Conservation (phyloP, 2,797 vertebrate genomes). For the Macropus fuliginosus region DNA sequence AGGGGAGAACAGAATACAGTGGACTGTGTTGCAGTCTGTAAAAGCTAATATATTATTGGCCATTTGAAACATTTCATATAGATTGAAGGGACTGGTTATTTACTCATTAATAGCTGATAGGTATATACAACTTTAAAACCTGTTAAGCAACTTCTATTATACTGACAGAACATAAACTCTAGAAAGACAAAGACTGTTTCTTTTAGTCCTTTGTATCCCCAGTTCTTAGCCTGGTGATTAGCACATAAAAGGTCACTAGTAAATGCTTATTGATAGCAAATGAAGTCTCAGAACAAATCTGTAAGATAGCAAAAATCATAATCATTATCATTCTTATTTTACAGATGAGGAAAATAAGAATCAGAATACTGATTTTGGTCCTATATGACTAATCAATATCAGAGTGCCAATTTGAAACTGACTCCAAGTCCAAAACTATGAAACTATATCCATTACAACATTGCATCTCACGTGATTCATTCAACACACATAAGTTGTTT, state of each 20-base stretch:
- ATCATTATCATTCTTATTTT: background rate
- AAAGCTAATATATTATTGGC: background rate
- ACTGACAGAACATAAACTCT: background rate
- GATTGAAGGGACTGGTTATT: conserved; percentile 35
- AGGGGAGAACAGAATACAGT: background rate
- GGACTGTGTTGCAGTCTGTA: conserved; percentile 29
- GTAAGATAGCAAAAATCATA: background rate
- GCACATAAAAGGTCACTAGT: background rate
- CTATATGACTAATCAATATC: background rate
- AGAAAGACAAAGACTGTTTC: background rate
- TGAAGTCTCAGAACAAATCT: background rate
- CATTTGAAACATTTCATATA: background rate
- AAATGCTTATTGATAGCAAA: background rate
- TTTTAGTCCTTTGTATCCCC: background rate
- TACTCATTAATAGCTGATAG: background rate
- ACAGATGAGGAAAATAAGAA: background rate
- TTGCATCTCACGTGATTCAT: background rate
- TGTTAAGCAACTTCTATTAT: background rate
- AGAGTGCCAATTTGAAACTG: background rate
- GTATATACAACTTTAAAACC: background rate
- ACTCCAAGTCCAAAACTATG: background rate
- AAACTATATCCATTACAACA: background rate
- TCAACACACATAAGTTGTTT: background rate
- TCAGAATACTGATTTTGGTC: background rate
- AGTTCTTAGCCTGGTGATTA: background rate